Evolutionary conservation across 2,888 invertebrate genomes (phyloP).

Genomic region (Poecilobothrus nobilitatus): DNA sequence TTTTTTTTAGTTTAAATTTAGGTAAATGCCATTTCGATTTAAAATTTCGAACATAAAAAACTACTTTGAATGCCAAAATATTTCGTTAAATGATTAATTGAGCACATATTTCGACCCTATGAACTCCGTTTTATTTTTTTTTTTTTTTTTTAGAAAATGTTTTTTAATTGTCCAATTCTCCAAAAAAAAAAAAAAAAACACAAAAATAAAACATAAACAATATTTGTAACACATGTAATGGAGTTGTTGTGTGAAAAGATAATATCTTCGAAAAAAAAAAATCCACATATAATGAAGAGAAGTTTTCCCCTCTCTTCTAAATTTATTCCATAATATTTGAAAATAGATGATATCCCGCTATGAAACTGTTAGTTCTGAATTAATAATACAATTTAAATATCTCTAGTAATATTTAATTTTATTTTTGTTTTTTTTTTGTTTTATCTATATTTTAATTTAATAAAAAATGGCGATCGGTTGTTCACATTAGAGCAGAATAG

Average conservation of each 20-base stretch:
- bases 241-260: neutral
- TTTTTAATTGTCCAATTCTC: neutral
- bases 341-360: neutral
- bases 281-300: too few species aligned
- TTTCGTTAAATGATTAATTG: neutral
- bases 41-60: neutral
- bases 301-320: too few species aligned
- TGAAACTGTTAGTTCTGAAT: neutral
- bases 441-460: too few species aligned
- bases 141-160: neutral
- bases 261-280: neutral
- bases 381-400: constrained; percentile 6
- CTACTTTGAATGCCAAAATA: constrained; percentile 4
- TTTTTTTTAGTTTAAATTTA: too few species aligned
- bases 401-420: neutral
- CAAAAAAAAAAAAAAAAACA: neutral
- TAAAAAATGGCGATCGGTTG: neutral
- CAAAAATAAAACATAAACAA: neutral
- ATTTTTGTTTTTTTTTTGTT: too few species aligned
- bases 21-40: neutral
- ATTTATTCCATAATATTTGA: too few species aligned
- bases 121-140: neutral
- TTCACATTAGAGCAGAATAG: neutral
- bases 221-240: neutral
- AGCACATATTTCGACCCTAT: constrained; percentile 6